Conservation (phyloP, 2,888 invertebrate species). For the Drosophila prostipennis region DNA sequence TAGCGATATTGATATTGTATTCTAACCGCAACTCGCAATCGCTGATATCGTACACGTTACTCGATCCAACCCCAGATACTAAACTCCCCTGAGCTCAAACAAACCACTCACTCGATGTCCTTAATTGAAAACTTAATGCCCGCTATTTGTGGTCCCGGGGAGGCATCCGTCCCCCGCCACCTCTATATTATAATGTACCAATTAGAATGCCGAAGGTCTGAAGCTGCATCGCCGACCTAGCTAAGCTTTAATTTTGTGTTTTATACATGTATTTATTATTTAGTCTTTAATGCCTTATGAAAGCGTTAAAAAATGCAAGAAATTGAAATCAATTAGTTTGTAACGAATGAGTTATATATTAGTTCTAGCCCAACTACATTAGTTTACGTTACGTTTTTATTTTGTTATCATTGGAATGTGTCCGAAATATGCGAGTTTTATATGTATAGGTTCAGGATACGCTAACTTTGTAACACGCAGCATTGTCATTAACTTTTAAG, state of each 20-base stretch:
- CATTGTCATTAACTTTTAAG: slow-evolving; percentile 76
- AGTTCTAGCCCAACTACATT: slow-evolving; percentile 50
- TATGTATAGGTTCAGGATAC: slow-evolving; percentile 56
- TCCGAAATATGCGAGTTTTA: slow-evolving; percentile 61
- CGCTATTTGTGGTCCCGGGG: slow-evolving; percentile 2
- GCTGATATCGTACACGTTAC: slow-evolving; percentile 59
- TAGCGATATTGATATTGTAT: slow-evolving; percentile 56
- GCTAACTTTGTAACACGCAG: slow-evolving; percentile 65
- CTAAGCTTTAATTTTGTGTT: slow-evolving; percentile 73
- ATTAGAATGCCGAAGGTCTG: slow-evolving; percentile 31
- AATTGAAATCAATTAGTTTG: slow-evolving; percentile 28
- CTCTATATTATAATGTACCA: slow-evolving; percentile 32
- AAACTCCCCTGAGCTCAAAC: slow-evolving; percentile 52
- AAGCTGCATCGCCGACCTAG: slow-evolving; percentile 11
- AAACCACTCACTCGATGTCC: slow-evolving; percentile 67
- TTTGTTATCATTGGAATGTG: slow-evolving; percentile 62
- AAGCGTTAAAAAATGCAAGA: slow-evolving; percentile 16
- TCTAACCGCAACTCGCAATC: slow-evolving; percentile 59
- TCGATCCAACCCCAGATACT: slow-evolving; percentile 33
- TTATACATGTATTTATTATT: slow-evolving; percentile 73
- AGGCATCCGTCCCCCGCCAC: no score
- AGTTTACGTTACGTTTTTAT: slow-evolving; percentile 49
- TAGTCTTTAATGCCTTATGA: slow-evolving; percentile 63
- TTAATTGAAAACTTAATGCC: slow-evolving; percentile 44
- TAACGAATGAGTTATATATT: slow-evolving; percentile 43